Percentiles rank a stretch among this genome's conserved stretches.
These are phyloP conservation scores for Acanthurus leucopareius DNA, from an alignment of 2,797 vertebrate species.

Conservation along the genomic window DNA sequence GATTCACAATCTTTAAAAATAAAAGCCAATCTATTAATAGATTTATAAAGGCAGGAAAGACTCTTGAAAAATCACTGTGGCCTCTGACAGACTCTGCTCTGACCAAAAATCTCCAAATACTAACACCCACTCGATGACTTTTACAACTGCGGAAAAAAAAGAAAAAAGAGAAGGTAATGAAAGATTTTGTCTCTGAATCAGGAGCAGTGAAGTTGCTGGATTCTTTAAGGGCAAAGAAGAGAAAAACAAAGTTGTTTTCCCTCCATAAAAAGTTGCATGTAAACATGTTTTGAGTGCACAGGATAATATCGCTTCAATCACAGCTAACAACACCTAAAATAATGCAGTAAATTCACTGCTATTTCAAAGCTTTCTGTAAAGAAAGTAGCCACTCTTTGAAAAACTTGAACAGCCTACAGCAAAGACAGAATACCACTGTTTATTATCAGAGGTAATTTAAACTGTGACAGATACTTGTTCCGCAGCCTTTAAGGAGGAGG, in stretches of 20 bases:
- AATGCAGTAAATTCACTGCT: not conserved
- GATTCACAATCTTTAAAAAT: conserved; percentile 18
- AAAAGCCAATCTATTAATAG: conserved; percentile 1
- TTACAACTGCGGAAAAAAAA: too few species aligned
- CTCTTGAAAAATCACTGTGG: conserved; percentile 19
- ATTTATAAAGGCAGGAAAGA: conserved; percentile 14
- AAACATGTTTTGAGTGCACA: not conserved
- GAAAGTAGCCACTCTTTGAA: not conserved
- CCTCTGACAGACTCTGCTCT: conserved; percentile 9
- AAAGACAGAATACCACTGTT: not conserved
- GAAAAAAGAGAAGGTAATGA: not conserved
- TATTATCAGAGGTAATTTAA: conserved; percentile 37
- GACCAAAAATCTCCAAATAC: conserved; percentile 28
- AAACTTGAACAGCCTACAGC: conserved; percentile 8
- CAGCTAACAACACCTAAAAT: not conserved
- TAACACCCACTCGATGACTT: conserved; percentile 26
- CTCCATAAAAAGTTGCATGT: not conserved
- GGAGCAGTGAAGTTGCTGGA: not conserved
- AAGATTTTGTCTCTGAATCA: not conserved
- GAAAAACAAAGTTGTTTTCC: not conserved
- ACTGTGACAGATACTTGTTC: conserved; percentile 18
- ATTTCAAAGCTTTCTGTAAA: conserved; percentile 10
- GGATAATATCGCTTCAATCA: not conserved
- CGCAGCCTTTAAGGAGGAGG: conserved; percentile 25
- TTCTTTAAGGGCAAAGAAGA: conserved; percentile 1